phyloP scores from a whole-genome alignment of 2,113 vertebrate genomes.

The Conger conger region DNA sequence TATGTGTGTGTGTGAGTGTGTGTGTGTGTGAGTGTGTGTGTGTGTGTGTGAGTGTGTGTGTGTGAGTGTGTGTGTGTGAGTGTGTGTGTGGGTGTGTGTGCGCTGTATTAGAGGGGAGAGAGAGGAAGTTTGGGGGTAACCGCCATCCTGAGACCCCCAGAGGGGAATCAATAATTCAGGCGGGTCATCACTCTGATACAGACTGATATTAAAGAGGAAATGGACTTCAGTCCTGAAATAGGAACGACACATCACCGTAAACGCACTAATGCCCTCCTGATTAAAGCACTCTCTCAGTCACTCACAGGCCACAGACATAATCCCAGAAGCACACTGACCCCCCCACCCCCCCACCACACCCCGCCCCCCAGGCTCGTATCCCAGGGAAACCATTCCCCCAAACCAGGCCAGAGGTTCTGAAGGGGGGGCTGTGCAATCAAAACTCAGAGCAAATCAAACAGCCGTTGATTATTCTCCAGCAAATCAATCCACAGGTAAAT shows the following conservation, averaged over 20 bases:
- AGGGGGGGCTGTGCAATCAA: not conserved
- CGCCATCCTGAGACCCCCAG: slow-evolving; percentile 13
- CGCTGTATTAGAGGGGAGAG: not conserved
- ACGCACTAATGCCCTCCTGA: not conserved
- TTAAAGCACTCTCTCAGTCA: slow-evolving; percentile 21
- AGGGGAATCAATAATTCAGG: slow-evolving; percentile 56
- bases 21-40: too few relatives aligned
- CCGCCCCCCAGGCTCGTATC: not conserved
- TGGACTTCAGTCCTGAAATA: slow-evolving; percentile 39
- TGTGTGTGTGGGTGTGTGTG: slow-evolving; percentile 18
- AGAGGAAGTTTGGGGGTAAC: slow-evolving; percentile 7
- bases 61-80: too few relatives aligned
- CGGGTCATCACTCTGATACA: slow-evolving; percentile 45
- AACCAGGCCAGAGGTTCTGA: not conserved
- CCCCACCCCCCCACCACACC: too few relatives aligned
- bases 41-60: too few relatives aligned
- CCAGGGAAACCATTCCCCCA: not conserved
- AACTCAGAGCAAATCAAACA: slow-evolving; percentile 1
- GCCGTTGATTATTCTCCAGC: slow-evolving; percentile 24
- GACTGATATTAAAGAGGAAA: slow-evolving; percentile 60
- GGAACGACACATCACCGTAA: slow-evolving; percentile 8
- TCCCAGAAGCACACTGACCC: not conserved
- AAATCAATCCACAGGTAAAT: slow-evolving; percentile 24
- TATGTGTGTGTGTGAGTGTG: slow-evolving; percentile 17
- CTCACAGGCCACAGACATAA: not conserved